Evolutionary conservation across 2,797 vertebrate species (phyloP), one percentile per base, ranked within the genome.

Genomic region (Semaprochilodus insignis): DNA sequence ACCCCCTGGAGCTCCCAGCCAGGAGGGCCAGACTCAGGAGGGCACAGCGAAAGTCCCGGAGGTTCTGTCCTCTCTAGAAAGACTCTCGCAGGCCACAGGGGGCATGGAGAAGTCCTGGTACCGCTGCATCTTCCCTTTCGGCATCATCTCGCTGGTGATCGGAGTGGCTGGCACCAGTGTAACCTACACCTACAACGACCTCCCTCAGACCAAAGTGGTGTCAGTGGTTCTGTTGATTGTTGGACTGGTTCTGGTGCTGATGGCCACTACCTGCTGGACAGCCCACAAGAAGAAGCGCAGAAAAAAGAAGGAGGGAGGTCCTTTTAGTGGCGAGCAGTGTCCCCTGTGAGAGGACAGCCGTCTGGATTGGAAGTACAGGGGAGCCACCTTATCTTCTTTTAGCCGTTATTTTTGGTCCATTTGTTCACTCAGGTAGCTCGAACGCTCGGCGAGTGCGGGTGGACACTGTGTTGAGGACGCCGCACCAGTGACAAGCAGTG

Each of bases 101-200:
- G 95, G 96, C 87, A 95, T 95, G 89, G 95, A 96, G 90, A 96
- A 96, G 91, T 96, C 96, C 78, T 96, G 96, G 95, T 95, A 94
- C 89, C 95, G 92, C 84, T 95, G 95, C 87, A 93, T 94, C 77
- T 96, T 95, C 85, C 95, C 94, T 17, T 93, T 96, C 59, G 97
- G 97, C 85, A 96, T 97, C 82, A 97, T 98, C 89, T 96, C 97
- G 0, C 85, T 97, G 90, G 97, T 98, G 86, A 97, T 98, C 2
- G 97, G 97, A 11, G 87, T 95, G 0, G 96, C 97, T 0, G 96
- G 96, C 54, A 97, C 96, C 0, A 96, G 95, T 27, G 97, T 97
- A 87, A 97, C 96, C 81, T 97, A 96, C 94, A 95, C 95, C 72
- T 97, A 97, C 85, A 96, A 97, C 21, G 95, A 96, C 80, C 93